phyloP scores from a whole-genome alignment of 2,797 vertebrate species.

The Natrix natrix region DNA sequence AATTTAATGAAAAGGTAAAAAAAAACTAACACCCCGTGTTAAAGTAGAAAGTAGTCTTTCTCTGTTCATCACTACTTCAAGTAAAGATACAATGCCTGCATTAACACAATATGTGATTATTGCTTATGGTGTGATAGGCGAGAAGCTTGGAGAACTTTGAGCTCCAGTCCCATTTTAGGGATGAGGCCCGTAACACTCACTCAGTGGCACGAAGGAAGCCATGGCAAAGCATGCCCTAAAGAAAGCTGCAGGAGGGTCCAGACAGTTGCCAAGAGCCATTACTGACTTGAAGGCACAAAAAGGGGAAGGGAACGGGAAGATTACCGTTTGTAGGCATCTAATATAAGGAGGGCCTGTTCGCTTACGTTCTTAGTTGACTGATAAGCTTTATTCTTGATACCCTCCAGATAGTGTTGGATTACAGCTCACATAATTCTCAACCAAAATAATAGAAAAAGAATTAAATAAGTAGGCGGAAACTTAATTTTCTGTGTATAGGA shows the following conservation, averaged over 20 bases:
- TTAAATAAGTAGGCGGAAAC: background rate
- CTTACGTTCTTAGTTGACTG: background rate
- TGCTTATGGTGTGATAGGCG: background rate
- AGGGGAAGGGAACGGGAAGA: background rate
- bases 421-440: background rate
- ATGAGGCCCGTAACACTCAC: accelerated
- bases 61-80: background rate
- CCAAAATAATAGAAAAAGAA: background rate
- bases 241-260: background rate
- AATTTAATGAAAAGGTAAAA: constrained; percentile 20
- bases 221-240: background rate
- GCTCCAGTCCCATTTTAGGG: background rate
- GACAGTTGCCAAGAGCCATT: background rate
- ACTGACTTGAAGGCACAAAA: background rate
- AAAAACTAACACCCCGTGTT: background rate
- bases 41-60: background rate
- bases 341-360: background rate
- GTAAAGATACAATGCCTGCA: background rate
- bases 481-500: background rate
- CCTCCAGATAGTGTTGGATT: background rate
- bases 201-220: background rate
- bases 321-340: background rate
- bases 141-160: background rate
- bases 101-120: background rate
- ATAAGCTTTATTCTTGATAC: background rate